Evolutionary conservation across 2,113 vertebrate species (phyloP).

Genomic region (Rhinolophus sinicus): DNA sequence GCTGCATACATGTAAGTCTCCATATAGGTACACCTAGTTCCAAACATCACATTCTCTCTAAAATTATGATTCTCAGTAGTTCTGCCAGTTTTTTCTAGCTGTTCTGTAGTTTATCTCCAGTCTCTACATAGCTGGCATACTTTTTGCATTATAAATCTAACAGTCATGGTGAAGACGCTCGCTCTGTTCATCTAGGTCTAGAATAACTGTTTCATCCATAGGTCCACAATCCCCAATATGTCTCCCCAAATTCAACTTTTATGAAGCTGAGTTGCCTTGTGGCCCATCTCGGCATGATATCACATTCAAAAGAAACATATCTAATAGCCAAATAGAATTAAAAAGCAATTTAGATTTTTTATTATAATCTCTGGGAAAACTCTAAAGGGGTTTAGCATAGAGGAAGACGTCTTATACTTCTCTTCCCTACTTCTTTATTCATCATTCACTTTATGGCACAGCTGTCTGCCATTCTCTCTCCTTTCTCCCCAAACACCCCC

Average conservation of each 20-base stretch:
- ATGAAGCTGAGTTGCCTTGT: background rate
- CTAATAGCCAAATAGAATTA: constrained; percentile 29
- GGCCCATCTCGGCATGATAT: background rate
- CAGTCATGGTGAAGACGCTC: background rate
- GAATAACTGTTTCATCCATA: background rate
- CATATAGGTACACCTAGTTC: background rate
- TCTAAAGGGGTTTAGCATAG: background rate
- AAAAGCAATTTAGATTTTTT: constrained; percentile 49
- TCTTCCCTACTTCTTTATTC: background rate
- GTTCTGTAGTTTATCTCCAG: background rate
- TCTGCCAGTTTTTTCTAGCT: background rate
- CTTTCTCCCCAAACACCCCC: background rate
- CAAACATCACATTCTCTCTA: background rate
- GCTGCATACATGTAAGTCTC: background rate
- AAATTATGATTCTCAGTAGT: background rate
- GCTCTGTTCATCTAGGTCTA: background rate
- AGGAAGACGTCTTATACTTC: background rate
- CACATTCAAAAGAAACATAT: constrained; percentile 31
- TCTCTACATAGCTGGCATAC: background rate
- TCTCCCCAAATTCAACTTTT: background rate
- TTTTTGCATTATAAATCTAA: constrained; percentile 3
- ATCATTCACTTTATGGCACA: background rate
- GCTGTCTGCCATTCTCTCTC: background rate
- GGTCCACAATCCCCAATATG: background rate
- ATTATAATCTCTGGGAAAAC: background rate